These are phyloP conservation scores for cattle (Bos taurus) DNA, from an alignment of 2,113 vertebrate genomes.

Conservation along the genomic window ARS-UCD2.0 NC_037357.1:134437001-134437500, in stretches of 20 bases:
- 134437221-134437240: background rate
- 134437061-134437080: accelerated
- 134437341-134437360: background rate
- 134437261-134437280: accelerated
- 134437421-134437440: background rate
- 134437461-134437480: background rate
- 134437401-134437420: background rate
- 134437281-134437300: background rate
- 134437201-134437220: background rate
- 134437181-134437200: accelerated
- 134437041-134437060: accelerated
- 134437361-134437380: background rate
- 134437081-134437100: too few species aligned
- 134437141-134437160: background rate
- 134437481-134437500: background rate
- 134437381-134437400: background rate
- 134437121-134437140: accelerated
- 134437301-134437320: background rate
- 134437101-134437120: background rate
- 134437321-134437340: background rate
- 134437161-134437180: background rate
- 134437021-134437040: too few species aligned
- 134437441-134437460: background rate
- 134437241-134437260: background rate
- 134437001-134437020: background rate